Evolutionary conservation across 2,888 invertebrate genomes (phyloP).

Genomic region (Drosophila picticornis): DNA sequence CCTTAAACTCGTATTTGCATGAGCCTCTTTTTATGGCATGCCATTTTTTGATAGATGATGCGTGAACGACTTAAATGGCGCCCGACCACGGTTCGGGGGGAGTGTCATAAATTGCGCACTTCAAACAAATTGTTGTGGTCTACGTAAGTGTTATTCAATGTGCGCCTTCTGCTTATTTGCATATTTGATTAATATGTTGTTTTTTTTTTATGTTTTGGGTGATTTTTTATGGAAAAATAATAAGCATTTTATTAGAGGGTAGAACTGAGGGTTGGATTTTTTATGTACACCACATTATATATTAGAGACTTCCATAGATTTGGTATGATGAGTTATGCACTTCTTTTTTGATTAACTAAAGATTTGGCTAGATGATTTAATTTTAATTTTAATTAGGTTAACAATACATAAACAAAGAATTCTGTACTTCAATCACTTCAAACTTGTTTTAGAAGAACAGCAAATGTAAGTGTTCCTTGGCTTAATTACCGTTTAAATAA

Average conservation of each 20-base stretch:
- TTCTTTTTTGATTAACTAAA: not conserved
- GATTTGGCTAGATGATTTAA: not conserved
- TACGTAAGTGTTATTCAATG: constrained; percentile 42
- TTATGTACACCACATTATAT: not conserved
- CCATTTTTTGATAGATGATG: constrained; percentile 78
- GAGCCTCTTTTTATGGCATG: constrained; percentile 62
- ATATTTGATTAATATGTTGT: constrained; percentile 79
- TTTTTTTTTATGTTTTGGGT: constrained; percentile 61
- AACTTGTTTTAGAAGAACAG: not conserved
- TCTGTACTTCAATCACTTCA: not conserved
- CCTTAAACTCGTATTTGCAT: constrained; percentile 52
- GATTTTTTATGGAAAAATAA: constrained; percentile 78
- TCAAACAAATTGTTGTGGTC: constrained; percentile 37
- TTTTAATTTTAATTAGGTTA: not conserved
- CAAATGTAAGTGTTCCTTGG: not conserved
- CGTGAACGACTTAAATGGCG: constrained; percentile 63
- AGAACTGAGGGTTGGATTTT: constrained; percentile 26
- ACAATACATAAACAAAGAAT: not conserved
- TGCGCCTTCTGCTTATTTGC: constrained; percentile 67
- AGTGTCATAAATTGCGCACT: constrained; percentile 33
- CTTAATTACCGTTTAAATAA: not conserved
- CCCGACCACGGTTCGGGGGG: not conserved
- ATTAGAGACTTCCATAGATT: not conserved
- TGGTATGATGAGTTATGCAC: too few species aligned
- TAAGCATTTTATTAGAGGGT: constrained; percentile 59